Evolutionary conservation across 1,140 invertebrate species (phyloP).

Genomic region (Euschistus heros): DNA sequence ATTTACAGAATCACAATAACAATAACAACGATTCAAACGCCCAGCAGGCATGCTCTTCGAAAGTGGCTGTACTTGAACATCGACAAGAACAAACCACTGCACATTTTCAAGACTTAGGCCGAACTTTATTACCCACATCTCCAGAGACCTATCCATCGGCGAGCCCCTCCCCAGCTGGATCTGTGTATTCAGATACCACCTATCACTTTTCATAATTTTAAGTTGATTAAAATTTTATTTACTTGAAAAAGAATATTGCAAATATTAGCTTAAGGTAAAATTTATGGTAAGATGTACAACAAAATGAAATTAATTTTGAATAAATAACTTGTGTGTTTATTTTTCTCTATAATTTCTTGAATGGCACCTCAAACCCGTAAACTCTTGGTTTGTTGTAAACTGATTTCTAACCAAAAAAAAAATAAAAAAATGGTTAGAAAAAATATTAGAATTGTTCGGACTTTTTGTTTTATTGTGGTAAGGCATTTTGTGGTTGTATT

Average conservation of each 20-base stretch:
- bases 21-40: conserved; percentile 8
- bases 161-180: not conserved
- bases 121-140: not conserved
- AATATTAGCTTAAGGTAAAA: too few relatives aligned
- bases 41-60: conserved; percentile 9
- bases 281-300: not conserved
- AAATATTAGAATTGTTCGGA: not conserved
- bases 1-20: too few relatives aligned
- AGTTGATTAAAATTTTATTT: not conserved
- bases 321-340: not conserved
- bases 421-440: not conserved
- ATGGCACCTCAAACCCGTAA: not conserved
- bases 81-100: conserved; percentile 4
- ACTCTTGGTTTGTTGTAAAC: too few relatives aligned
- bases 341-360: not conserved
- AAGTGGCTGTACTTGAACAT: too few relatives aligned
- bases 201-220: not conserved
- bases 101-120: conserved; percentile 4
- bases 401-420: too few relatives aligned
- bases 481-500: not conserved
- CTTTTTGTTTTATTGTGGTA: not conserved
- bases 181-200: conserved; percentile 11
- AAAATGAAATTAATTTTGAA: not conserved
- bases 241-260: too few relatives aligned
- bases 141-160: conserved; percentile 8